phyloP scores from a whole-genome alignment of 2,888 invertebrate species.

The Xestia c-nigrum region DNA sequence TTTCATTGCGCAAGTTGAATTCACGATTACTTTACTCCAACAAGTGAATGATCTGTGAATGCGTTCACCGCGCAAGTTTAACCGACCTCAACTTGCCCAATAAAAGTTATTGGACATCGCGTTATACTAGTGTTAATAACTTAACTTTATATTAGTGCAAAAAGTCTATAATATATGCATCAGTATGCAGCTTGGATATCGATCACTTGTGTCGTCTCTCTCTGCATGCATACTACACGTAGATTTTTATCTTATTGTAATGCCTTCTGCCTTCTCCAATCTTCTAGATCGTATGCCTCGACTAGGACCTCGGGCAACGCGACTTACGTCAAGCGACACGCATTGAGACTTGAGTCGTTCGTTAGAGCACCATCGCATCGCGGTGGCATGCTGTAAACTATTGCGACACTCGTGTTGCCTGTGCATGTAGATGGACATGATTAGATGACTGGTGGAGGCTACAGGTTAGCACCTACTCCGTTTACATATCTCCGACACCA shows the following conservation, averaged over 20 bases:
- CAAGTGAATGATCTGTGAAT: neutral
- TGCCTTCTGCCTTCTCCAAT: neutral
- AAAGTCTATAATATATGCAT: constrained; percentile 5
- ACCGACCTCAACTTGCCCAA: neutral
- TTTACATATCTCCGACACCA: neutral
- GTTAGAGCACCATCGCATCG: neutral
- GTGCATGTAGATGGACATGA: neutral
- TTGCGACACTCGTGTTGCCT: neutral
- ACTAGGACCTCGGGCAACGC: neutral
- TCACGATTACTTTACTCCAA: neutral
- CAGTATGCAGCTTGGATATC: neutral
- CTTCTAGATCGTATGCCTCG: neutral
- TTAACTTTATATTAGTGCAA: constrained; percentile 10
- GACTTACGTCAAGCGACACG: neutral
- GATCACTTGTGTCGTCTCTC: constrained; percentile 5
- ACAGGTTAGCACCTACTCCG: neutral
- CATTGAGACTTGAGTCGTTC: neutral
- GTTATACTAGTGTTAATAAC: constrained; percentile 1
- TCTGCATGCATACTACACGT: neutral
- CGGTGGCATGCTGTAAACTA: neutral
- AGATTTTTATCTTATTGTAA: neutral
- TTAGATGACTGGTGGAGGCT: neutral
- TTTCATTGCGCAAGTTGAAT: constrained; percentile 21
- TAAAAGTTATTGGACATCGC: constrained; percentile 17
- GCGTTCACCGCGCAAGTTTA: neutral